Conservation (phyloP, 2,888 invertebrate genomes). For the Hemistola chrysoprasaria region DNA sequence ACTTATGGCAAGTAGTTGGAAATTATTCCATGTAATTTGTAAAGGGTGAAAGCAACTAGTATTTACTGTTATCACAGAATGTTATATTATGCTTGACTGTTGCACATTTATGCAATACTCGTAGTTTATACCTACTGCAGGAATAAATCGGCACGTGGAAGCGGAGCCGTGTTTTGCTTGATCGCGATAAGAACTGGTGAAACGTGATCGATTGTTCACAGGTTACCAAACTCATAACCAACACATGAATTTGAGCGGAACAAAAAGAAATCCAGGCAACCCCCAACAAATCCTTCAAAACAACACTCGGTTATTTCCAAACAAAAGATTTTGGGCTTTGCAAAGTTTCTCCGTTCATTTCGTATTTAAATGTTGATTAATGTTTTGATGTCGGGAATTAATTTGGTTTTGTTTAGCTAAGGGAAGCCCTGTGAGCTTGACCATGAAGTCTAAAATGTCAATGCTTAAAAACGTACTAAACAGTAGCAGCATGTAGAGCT, state of each 20-base stretch:
- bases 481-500: slow-evolving; percentile 40
- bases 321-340: slow-evolving; percentile 2
- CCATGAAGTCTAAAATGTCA: slow-evolving; percentile 34
- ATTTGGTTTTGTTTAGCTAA: slow-evolving; percentile 8
- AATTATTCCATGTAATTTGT: slow-evolving; percentile 23
- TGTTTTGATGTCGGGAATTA: too few relatives aligned
- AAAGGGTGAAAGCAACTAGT: slow-evolving; percentile 39
- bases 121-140: slow-evolving; percentile 25
- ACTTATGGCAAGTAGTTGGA: slow-evolving; percentile 3
- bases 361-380: too few relatives aligned
- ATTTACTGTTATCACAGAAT: slow-evolving; percentile 37
- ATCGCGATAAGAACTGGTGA: slow-evolving; percentile 56
- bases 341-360: too few relatives aligned
- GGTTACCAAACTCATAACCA: slow-evolving; percentile 23
- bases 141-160: slow-evolving; percentile 56
- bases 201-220: slow-evolving; percentile 59
- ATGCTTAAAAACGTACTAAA: slow-evolving; percentile 38
- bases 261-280: neutral
- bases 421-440: slow-evolving; percentile 16
- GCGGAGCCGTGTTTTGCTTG: slow-evolving; percentile 37
- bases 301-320: neutral
- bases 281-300: neutral
- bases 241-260: neutral
- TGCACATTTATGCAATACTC: slow-evolving; percentile 51
- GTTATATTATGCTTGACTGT: slow-evolving; percentile 34